Percentiles rank a stretch among this genome's conserved stretches.
phyloP scores from a whole-genome alignment of 1,140 invertebrate species.

The Ruditapes philippinarum region DNA sequence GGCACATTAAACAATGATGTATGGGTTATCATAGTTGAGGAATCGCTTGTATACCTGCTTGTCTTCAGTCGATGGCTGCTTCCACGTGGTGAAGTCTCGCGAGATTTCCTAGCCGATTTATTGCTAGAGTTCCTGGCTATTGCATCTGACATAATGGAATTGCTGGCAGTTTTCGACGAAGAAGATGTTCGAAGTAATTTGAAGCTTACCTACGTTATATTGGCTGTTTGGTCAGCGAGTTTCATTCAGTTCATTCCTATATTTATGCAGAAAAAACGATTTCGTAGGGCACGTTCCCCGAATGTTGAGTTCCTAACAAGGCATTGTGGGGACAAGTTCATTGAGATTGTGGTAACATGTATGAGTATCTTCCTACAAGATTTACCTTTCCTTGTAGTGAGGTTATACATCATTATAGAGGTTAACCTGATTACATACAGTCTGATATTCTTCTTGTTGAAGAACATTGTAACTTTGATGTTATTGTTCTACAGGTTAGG shows the following conservation, averaged over 20 bases:
- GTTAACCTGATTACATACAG: constrained; percentile 95
- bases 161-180: constrained; percentile 94
- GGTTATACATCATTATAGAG: constrained; percentile 93
- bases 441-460: constrained; percentile 96
- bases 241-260: constrained; percentile 90
- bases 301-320: background rate
- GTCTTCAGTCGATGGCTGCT: constrained; percentile 95
- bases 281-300: constrained; percentile 1
- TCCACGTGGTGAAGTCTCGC: constrained; percentile 93
- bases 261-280: constrained; percentile 51
- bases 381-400: constrained; percentile 94
- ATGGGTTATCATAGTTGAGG: constrained; percentile 89
- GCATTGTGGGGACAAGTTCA: constrained; percentile 40
- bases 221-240: constrained; percentile 90
- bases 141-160: constrained; percentile 97
- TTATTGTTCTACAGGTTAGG: constrained; percentile 86
- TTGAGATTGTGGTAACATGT: constrained; percentile 49
- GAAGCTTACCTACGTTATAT: constrained; percentile 65
- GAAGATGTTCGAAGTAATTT: constrained; percentile 69
- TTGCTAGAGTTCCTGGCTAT: constrained; percentile 92
- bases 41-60: constrained; percentile 94
- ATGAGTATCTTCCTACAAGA: constrained; percentile 87
- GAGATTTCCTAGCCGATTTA: constrained; percentile 96
- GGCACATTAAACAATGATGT: constrained; percentile 57
- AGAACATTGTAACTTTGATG: constrained; percentile 94